A percentile compares a stretch with the other conserved stretches of the same genome.
phyloP scores from a whole-genome alignment of 2,888 invertebrate genomes.

The Gari tellinella region DNA sequence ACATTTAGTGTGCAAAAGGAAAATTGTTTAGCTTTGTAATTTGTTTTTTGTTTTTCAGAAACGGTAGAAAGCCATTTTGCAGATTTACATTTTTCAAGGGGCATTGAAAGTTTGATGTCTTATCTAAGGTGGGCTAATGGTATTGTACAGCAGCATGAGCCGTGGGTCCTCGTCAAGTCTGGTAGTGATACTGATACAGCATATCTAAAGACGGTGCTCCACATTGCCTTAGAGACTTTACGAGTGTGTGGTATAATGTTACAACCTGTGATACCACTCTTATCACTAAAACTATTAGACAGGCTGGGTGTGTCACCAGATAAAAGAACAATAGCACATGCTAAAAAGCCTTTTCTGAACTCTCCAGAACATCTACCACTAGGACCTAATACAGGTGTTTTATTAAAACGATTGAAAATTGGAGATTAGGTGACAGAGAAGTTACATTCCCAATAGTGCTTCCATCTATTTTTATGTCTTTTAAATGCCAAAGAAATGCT shows the following conservation, averaged over 20 bases:
- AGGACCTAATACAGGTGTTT: slow-evolving; percentile 48
- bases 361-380: slow-evolving; percentile 50
- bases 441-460: neutral
- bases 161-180: slow-evolving; percentile 93
- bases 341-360: slow-evolving; percentile 51
- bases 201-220: slow-evolving; percentile 89
- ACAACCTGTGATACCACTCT: slow-evolving; percentile 93
- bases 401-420: slow-evolving; percentile 27
- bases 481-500: too few relatives aligned
- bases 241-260: slow-evolving; percentile 92
- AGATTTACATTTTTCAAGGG: slow-evolving; percentile 92
- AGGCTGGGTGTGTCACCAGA: slow-evolving; percentile 78
- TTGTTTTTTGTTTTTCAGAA: slow-evolving; percentile 80
- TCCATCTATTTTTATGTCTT: neutral
- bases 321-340: slow-evolving; percentile 62
- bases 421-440: neutral
- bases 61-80: slow-evolving; percentile 89
- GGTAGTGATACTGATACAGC: slow-evolving; percentile 85
- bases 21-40: too few relatives aligned
- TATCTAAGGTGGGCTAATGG: slow-evolving; percentile 92
- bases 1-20: too few relatives aligned
- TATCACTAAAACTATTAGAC: slow-evolving; percentile 88
- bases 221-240: slow-evolving; percentile 93
- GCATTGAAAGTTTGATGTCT: slow-evolving; percentile 90
- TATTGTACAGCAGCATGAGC: slow-evolving; percentile 93